A percentile compares a stretch with the other conserved stretches of the same genome.
These are phyloP conservation scores for Acanthurus lineatus DNA, from an alignment of 2,797 vertebrate species.

Conservation along the genomic window DNA sequence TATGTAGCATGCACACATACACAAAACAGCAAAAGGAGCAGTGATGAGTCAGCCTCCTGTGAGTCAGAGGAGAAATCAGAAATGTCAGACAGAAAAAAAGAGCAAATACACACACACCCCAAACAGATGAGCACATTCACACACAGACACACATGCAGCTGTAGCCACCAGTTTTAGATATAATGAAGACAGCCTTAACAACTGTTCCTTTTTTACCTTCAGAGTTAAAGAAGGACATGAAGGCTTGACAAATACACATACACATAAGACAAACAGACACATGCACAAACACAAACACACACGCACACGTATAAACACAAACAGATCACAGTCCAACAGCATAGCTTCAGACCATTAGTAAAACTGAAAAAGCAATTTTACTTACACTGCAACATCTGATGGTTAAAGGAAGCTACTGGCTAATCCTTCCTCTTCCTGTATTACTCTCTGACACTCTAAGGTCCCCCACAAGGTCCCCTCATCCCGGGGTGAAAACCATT, in stretches of 20 bases:
- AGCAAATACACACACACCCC: background rate
- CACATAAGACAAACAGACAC: too few relatives aligned
- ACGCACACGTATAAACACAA: background rate
- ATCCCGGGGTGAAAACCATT: constrained; percentile 17
- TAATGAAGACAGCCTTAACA: constrained; percentile 35
- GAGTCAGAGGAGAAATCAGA: too few relatives aligned
- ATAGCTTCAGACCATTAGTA: background rate
- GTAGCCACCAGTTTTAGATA: constrained; percentile 39
- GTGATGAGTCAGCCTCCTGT: too few relatives aligned
- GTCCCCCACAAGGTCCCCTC: background rate
- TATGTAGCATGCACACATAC: too few relatives aligned
- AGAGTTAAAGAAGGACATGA: background rate
- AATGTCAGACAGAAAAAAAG: too few relatives aligned
- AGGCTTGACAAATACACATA: too few relatives aligned
- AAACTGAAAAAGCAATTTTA: background rate
- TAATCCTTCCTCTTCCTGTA: background rate
- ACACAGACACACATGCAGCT: constrained; percentile 14
- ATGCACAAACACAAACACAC: too few relatives aligned
- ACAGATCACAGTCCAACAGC: background rate
- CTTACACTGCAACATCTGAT: background rate
- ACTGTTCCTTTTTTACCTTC: constrained; percentile 16
- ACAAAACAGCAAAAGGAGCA: too few relatives aligned
- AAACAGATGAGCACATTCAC: background rate
- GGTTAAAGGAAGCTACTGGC: background rate
- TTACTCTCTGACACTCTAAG: background rate